Evolutionary conservation across 2,797 vertebrate genomes (phyloP).

Genomic region (Erithacus rubecula): DNA sequence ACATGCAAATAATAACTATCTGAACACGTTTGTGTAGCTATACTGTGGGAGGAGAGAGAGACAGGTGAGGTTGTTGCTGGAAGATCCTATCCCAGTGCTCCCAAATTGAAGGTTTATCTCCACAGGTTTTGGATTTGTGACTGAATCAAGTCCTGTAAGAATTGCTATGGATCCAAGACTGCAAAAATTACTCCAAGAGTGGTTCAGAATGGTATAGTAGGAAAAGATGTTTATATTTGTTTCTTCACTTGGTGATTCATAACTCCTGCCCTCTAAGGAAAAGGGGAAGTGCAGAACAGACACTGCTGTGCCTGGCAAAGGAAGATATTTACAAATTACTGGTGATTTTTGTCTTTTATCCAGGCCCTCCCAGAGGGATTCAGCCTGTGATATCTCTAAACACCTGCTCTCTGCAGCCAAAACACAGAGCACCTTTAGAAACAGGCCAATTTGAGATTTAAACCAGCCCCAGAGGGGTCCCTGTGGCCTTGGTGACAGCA

Average conservation of each 20-base stretch:
- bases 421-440: neutral
- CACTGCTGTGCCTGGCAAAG: neutral
- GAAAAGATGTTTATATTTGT: neutral
- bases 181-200: neutral
- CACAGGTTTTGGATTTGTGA: neutral
- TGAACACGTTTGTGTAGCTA: neutral
- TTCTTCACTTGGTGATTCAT: neutral
- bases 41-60: neutral
- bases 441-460: neutral
- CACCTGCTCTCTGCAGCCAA: neutral
- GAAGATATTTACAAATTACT: neutral
- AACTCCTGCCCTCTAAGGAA: neutral
- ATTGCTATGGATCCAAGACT: neutral
- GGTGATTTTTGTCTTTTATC: neutral
- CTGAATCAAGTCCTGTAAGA: neutral
- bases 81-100: neutral
- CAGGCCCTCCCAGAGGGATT: neutral
- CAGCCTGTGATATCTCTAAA: neutral
- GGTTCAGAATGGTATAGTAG: rapidly evolving
- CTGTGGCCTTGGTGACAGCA: neutral
- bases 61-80: neutral
- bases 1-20: neutral
- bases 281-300: neutral
- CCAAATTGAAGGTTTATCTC: neutral
- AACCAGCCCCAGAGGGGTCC: rapidly evolving